Base-by-base conservation (phyloP, 1,140 invertebrate genomes). In the Trichogramma pretiosum region DNA sequence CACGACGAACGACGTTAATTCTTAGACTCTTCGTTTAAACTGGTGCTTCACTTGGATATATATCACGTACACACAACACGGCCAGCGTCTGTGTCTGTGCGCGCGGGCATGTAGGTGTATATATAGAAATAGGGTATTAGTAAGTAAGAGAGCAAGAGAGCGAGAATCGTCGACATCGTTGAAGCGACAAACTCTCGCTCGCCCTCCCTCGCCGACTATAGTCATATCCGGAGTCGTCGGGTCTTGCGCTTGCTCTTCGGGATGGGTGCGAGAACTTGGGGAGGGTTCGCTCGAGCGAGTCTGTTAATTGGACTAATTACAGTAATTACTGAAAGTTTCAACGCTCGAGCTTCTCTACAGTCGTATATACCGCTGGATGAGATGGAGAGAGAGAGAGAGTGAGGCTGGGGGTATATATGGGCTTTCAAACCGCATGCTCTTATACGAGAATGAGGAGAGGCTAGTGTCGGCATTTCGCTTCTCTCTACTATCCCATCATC, bases 221-320 rank as follows among this genome's bases (percentile, higher is more conserved):
- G n/a, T n/a, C n/a, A n/a, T n/a, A n/a, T n/a, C n/a, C n/a, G n/a
- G n/a, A n/a, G n/a, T n/a, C n/a, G n/a, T n/a, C n/a, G n/a, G n/a
- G n/a, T 8, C 22, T 26, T n/a, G 21, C 22, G n/a, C 26, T 24
- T 16, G 23, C 24, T 22, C 26, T 17, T 16, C 23, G 14, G 19
- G 23, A 18, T 14, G 16, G 32, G 32, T 10, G 26, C 24, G 21
- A 14, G 40, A 11, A 19, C 37, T 10, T n/a, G 3, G 39, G 39
- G 36, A 18, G 34, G 14, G 23, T 10, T 56, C 56, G 60, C 61
- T 65, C 63, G 57, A 68, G 65, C 65, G 66, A 68, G 65, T 68
- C 64, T 64, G 68, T 69, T 71, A 68, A 71, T 71, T 71, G 67
- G 65, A 70, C 67, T 68, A 69, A 71, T 70, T 71, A 69, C 66